A percentile compares a stretch with the other conserved stretches of the same genome.
These are phyloP conservation scores for Drosophila greeni DNA, from an alignment of 2,888 invertebrate species.

Conservation along the genomic window DNA sequence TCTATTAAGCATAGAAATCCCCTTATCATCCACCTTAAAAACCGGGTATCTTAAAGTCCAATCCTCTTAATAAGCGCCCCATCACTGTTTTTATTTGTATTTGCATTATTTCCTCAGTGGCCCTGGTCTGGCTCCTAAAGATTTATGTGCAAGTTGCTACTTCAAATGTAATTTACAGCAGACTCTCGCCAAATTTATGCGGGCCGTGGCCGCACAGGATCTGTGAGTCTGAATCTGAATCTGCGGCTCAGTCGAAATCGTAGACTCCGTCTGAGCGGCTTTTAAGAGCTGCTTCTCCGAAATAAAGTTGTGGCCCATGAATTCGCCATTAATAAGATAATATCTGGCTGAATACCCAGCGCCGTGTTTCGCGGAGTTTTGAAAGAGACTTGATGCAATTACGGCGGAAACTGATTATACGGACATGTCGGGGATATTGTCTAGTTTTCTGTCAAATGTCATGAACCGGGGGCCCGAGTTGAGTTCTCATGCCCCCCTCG, in stretches of 20 bases:
- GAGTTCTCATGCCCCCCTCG: background rate
- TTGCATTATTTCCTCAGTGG: slow-evolving; percentile 34
- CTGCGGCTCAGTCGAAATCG: slow-evolving; percentile 6
- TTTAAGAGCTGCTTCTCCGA: slow-evolving; percentile 28
- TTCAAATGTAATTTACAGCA: slow-evolving; percentile 69
- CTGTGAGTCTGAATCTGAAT: slow-evolving; percentile 13
- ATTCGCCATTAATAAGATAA: slow-evolving; percentile 27
- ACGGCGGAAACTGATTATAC: slow-evolving; percentile 32
- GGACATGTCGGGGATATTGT: slow-evolving; percentile 31
- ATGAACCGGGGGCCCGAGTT: slow-evolving; percentile 27
- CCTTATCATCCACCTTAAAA: background rate
- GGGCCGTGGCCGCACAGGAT: slow-evolving; percentile 26
- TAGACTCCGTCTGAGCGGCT: slow-evolving; percentile 26
- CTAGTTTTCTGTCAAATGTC: slow-evolving; percentile 41
- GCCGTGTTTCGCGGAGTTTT: slow-evolving; percentile 11
- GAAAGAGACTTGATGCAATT: slow-evolving; percentile 28
- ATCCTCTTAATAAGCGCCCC: background rate
- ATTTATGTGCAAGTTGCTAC: slow-evolving; percentile 65
- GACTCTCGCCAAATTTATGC: slow-evolving; percentile 61
- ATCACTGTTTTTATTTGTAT: slow-evolving; percentile 27
- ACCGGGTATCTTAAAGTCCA: background rate
- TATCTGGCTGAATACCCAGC: slow-evolving; percentile 15
- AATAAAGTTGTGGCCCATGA: slow-evolving; percentile 44
- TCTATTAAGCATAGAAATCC: too few relatives aligned
- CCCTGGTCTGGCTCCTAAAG: slow-evolving; percentile 43